Base-by-base conservation (phyloP, 1,140 invertebrate species). In the Philopotamus ludificatus region DNA sequence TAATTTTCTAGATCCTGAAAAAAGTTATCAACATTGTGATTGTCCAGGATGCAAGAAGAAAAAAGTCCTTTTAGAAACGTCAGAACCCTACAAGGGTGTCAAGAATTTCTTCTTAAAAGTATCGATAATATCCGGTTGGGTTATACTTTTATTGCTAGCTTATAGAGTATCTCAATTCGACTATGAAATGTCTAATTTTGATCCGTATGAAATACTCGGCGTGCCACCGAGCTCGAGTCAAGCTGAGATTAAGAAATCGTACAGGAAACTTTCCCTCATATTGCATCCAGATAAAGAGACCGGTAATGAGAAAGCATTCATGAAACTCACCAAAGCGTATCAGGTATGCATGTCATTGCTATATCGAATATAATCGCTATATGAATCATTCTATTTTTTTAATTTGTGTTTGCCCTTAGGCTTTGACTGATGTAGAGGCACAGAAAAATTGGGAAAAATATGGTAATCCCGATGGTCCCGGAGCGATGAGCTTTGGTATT, bases 401-500 rank as follows among this genome's bases (percentile, higher is more conserved):
- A 47, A 47, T 15, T 18, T 47, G 3, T 49, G 47, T 21, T 49
- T 49, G 51, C 55, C 73, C 74, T 73, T 72, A 89, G 84, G 94
- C 89, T 65, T 86, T 91, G 63, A 99, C 97, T 39, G 95, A 99
- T 83, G 95, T 98, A 72, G 94, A 97, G 79, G 91, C 97, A 4
- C 86, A 93, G 71, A 90, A 91, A 76, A 99, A 99, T 81, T 99
- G 95, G 93, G 94, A 98, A 75, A 94, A 95, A 77, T 98, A 98
- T 86, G 98, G 98, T 34, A 99, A 99, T 85, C 97, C 97, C 10
- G 97, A 99, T 87, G 98, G 98, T 3, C 98, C 98, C 25, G 95
- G 95, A 69, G 95, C 95, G 18, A 98, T 96, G 87, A 95, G 93
- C 72, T 99, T 99, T 86, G 97, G 98, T 68, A 99, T 99, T 77